A percentile compares a stretch with the other conserved stretches of the same genome.
phyloP scores from a whole-genome alignment of 2,113 vertebrate species.

The Elanoides forficatus region DNA sequence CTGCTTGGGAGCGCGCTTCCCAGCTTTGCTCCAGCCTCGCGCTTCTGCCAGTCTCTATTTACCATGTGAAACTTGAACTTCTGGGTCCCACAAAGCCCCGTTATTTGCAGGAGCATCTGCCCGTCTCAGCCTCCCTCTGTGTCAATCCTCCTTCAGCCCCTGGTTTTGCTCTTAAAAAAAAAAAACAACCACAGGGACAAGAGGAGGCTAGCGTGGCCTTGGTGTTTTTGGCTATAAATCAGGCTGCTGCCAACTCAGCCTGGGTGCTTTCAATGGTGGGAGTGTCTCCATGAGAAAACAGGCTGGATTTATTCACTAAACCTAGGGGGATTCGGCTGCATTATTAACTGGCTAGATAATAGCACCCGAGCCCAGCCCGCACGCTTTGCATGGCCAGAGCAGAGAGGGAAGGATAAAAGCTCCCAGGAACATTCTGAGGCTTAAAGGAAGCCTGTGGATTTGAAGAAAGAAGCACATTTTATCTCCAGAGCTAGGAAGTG shows the following conservation, averaged over 20 bases:
- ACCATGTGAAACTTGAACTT: not conserved
- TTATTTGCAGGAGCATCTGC: not conserved
- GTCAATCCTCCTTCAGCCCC: not conserved
- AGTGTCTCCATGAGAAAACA: conserved; percentile 8
- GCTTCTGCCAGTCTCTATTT: not conserved
- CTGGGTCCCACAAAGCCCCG: not conserved
- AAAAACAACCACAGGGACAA: not conserved
- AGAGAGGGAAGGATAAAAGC: not conserved
- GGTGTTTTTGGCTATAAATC: not conserved
- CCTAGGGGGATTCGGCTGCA: not conserved
- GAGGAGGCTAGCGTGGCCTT: not conserved
- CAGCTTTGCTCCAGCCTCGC: not conserved
- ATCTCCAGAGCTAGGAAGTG: not conserved
- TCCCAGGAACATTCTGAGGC: not conserved
- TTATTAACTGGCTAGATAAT: not conserved
- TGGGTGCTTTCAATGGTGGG: not conserved
- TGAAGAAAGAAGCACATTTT: not conserved
- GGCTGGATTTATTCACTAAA: not conserved
- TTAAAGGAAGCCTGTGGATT: not conserved
- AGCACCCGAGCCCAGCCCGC: accelerated
- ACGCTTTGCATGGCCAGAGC: accelerated
- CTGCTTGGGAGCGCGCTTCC: not conserved
- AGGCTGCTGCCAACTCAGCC: not conserved
- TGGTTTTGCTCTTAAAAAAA: not conserved
- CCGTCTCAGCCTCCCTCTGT: not conserved